Evolutionary conservation across 2,113 vertebrate genomes (phyloP).

Genomic region (Anhinga rufa): DNA sequence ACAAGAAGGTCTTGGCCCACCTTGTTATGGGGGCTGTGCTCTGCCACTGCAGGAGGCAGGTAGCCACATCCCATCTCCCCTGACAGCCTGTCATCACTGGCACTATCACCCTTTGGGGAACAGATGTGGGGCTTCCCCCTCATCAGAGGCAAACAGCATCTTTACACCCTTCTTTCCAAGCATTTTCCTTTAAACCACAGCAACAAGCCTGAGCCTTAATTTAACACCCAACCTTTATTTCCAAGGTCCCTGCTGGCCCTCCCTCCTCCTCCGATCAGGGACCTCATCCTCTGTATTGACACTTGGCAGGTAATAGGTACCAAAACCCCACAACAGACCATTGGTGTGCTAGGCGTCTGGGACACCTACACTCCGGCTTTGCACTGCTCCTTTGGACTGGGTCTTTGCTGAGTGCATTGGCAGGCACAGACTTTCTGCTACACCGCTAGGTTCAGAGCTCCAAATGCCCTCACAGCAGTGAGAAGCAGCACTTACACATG

Average conservation of each 20-base stretch:
- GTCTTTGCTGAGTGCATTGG: accelerated
- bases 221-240: too few relatives aligned
- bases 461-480: background rate
- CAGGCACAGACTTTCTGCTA: background rate
- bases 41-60: background rate
- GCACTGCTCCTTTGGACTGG: background rate
- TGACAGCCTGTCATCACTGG: background rate
- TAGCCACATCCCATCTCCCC: background rate
- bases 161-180: background rate
- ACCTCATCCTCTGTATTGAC: background rate
- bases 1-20: background rate
- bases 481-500: accelerated
- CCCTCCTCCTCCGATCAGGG: background rate
- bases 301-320: background rate
- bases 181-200: background rate
- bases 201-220: background rate
- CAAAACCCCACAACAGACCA: background rate
- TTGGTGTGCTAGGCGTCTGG: too few relatives aligned
- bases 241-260: background rate
- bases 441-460: background rate
- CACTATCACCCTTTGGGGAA: background rate
- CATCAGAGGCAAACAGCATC: background rate
- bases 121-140: background rate
- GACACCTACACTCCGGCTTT: background rate
- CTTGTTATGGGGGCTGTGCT: accelerated